Evolutionary conservation across 2,797 vertebrate genomes (phyloP), one percentile per base, ranked within the genome.

Genomic region (Anabas testudineus): DNA sequence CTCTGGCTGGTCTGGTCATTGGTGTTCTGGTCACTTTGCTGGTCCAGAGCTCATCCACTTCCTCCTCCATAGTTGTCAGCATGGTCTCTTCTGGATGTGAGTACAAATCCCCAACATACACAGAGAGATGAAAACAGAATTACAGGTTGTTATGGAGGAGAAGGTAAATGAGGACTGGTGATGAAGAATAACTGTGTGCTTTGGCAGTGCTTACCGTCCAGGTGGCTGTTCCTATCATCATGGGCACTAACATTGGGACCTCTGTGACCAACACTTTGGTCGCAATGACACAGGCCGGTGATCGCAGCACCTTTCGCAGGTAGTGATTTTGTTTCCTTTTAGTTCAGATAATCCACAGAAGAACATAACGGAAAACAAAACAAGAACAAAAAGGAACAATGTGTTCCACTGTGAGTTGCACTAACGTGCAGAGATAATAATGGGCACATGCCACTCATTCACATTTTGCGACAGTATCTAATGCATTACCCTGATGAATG

Each of bases 161-260:
- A 13, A 5, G 19, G 13, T 68, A 67, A 21, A 69, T 66, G 6
- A 71, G 51, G 15, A 36, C 5, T n/a, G 15, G 71, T 71, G 21
- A 71, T 72, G 6, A 71, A 48, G 10, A 36, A 55, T 0, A 36
- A 18, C 5, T 80, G n/a, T 76, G 32, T 70, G 51, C 19, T 83
- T 76, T 85, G 64, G 24, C 87, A 99, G 98, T 99, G 84, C 64
- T 99, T n/a, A 90, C 91, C 0, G 98, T 99, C 54, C 88, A 76
- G 67, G 72, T 95, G 16, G 98, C 96, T 14, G 94, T 99, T 76
- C 98, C 98, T 19, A 95, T 99, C 70, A 95, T 99, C 75, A 99
- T 99, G 98, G 98, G 98, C 22, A 97, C 97, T 80, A 99, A 99
- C 83, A 97, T 99, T 4, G 98, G 98, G 41, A 99, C 97, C n/a